Base-by-base conservation (phyloP, 1,140 invertebrate genomes). In the Trypoxylus dichotomus region DNA sequence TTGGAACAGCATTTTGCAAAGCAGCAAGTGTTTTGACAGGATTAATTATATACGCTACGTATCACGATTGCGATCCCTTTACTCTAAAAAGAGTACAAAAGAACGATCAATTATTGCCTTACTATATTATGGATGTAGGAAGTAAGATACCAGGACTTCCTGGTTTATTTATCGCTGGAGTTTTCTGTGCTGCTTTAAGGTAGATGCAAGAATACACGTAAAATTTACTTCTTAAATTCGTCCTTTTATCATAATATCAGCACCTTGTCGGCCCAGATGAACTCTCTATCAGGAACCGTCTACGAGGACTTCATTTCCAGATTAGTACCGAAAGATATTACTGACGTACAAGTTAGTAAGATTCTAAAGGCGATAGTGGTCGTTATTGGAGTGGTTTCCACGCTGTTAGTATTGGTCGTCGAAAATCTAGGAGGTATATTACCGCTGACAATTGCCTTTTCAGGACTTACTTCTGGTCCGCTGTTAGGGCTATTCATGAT, bases 1-100 rank as follows among this genome's bases (percentile, higher is more conserved):
- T 80, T 15, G 80, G 78, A 21, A 75, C 74, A 6, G 58, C 79
- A n/a, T 15, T 78, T 7, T 74, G 79, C 19, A 82, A 82, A 76
- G 58, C 58, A 81, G 80, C 78, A 37, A 41, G 82, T 79, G 88
- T 88, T 75, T 88, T 89, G 41, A 90, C 88, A 11, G 93, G 93
- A 25, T 87, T 94, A 19, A 89, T 94, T 1, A 90, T 94, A 78
- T 94, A 90, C 81, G 92, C 92, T 0, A 88, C 90, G 13, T 94
- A 93, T 84, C 85, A 88, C 63, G 87, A 91, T 21, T 94, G 93
- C 83, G 93, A 94, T 86, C 93, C 93, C 0, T 83, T 94, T 27
- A 80, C 85, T 24, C 87, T 88, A 8, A 87, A 89, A 80, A 89
- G 89, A 84, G 83, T 88, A 5, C 37, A 80, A 74, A 87, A 86